Conservation (phyloP, 2,797 vertebrate species). For the Myotis daubentonii region DNA sequence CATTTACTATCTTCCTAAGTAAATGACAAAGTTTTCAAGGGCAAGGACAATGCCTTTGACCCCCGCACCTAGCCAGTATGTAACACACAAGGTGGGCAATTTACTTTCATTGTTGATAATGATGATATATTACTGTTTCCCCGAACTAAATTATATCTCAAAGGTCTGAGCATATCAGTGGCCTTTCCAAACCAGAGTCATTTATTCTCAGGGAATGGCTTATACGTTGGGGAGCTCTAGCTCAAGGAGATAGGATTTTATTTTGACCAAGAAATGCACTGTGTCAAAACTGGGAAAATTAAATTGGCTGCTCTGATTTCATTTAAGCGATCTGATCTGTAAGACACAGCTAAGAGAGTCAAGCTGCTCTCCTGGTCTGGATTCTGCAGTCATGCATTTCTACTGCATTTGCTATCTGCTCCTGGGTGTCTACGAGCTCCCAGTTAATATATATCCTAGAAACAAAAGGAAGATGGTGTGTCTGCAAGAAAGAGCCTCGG, state of each 20-base stretch:
- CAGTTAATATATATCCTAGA: background rate
- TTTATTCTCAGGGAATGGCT: slow-evolving; percentile 45
- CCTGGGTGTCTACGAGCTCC: background rate
- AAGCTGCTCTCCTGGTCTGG: background rate
- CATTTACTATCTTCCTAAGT: background rate
- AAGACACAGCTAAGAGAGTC: background rate
- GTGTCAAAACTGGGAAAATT: slow-evolving; percentile 53
- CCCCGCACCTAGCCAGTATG: background rate
- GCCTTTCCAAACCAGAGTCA: slow-evolving; percentile 50
- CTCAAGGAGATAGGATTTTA: slow-evolving; percentile 39
- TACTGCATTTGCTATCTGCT: background rate
- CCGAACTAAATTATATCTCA: slow-evolving; percentile 41
- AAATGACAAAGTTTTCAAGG: background rate
- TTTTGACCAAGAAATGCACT: slow-evolving; percentile 44
- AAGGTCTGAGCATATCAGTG: background rate
- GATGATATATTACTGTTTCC: slow-evolving; percentile 58
- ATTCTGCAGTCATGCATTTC: background rate
- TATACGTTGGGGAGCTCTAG: background rate
- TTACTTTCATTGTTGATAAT: slow-evolving; percentile 44
- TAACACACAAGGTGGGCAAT: background rate
- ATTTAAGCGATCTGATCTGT: slow-evolving; percentile 46
- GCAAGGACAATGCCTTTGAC: slow-evolving; percentile 8
- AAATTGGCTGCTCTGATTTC: slow-evolving; percentile 51
- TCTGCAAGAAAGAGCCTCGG: background rate
- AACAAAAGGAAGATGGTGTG: background rate